Evolutionary conservation across 2,113 vertebrate genomes (phyloP), one percentile per base, ranked within the genome.

Genomic region (Telmatochromis brichardi): DNA sequence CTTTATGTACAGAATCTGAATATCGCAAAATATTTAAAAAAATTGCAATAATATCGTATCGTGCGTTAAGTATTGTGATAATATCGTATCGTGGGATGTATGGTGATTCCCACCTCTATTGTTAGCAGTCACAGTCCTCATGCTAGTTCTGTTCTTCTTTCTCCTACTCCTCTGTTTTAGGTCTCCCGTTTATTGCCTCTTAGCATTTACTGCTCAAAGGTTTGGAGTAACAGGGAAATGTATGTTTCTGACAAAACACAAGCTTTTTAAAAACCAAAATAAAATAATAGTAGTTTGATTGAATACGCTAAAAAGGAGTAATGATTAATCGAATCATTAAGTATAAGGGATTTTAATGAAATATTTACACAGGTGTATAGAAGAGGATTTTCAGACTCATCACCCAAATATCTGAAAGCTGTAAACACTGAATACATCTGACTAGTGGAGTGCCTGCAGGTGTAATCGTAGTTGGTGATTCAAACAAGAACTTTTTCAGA

Each of bases 101-200:
- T 21, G 21, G 21, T 21, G 21, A 21, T 21, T 21, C 21, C 21
- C 21, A 21, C 21, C 21, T 21, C 21, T 21, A 37, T 80, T 86
- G 28, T 79, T 55, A 83, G 55, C 73, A 4, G 3, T 10, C 6
- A 19, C 83, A 53, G 88, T 79, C 40, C 12, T 86, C 81, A 86
- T 89, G 37, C 65, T 78, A 79, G 84, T 79, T 51, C 55, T 58
- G 28, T 81, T 55, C 53, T 73, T 31, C 40, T 40, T 80, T 65
- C 84, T 26, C 3, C 37, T 65, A 50, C 58, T 33, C 55, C 2
- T 55, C 76, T 79, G 50, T 79, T 11, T 79, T 55, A 26, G 3
- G n/a, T 50, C 54, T 60, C 12, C 42, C 51, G 51, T 83, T 76
- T 73, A 57, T 80, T 81, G 21, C 40, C 4, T 26, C 54, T 26